These are phyloP conservation scores for Leucoraja erinaceus DNA, from an alignment of 2,113 vertebrate genomes.

Conservation along the genomic window DNA sequence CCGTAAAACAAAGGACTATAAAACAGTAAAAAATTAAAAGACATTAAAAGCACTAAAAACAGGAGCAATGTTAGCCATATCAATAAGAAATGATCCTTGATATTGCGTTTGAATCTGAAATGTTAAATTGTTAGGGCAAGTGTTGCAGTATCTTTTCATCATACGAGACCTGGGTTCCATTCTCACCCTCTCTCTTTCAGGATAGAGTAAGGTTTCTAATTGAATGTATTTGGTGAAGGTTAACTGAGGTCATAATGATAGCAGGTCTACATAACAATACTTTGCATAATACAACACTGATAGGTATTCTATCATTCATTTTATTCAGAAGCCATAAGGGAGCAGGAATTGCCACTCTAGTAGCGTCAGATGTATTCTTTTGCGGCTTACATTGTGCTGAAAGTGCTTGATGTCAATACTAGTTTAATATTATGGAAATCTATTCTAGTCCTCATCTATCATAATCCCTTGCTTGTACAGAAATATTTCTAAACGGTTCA, in stretches of 20 bases:
- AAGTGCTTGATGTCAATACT: not conserved
- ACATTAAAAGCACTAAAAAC: too few relatives aligned
- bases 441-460: not conserved
- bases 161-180: not conserved
- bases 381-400: not conserved
- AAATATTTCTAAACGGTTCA: not conserved
- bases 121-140: not conserved
- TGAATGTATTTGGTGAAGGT: not conserved
- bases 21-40: too few relatives aligned
- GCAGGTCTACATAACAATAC: not conserved
- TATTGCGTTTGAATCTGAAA: not conserved
- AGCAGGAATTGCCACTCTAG: not conserved
- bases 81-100: not conserved
- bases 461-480: not conserved
- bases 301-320: not conserved
- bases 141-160: not conserved
- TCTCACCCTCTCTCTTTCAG: not conserved
- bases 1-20: too few relatives aligned
- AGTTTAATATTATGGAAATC: not conserved
- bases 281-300: not conserved
- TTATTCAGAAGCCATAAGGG: slow-evolving; percentile 1
- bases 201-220: not conserved
- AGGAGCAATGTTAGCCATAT: too few relatives aligned
- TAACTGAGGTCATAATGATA: not conserved
- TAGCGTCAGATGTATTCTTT: not conserved